Evolutionary conservation across 2,888 invertebrate species (phyloP), one percentile per base, ranked within the genome.

Genomic region (Cosmorhoe ocellata): DNA sequence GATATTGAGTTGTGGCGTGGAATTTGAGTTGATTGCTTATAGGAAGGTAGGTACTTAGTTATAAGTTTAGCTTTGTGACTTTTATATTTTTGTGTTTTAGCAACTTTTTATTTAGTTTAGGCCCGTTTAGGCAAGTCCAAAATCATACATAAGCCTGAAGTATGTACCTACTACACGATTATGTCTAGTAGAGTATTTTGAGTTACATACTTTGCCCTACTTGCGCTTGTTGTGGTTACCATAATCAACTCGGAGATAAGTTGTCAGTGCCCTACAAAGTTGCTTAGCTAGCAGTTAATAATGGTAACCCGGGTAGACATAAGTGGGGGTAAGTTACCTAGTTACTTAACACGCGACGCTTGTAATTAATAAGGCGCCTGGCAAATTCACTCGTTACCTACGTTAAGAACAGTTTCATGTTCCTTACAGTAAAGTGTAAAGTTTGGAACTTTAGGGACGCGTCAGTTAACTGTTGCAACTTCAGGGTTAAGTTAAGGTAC

Each of bases 391-490:
- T 59, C 56, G 52, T 58, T 48, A 56, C 58, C 49, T 57, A 59
- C 57, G 56, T 52, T 62, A 59, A 66, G 57, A 62, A 58, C 46
- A 50, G 58, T 64, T 62, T 66, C 62, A 61, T 62, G 61, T 67
- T 64, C 53, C 55, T 60, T 60, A 59, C 56, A 46, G 51, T 52
- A 49, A 39, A 59, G 57, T 59, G 54, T 62, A 58, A 61, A 67
- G 63, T 65, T 71, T 51, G 44, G 54, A 62, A 61, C 63, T 69
- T 63, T 52, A 56, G 61, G 61, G 63, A 53, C 59, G 60, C 57
- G 55, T 63, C 61, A 64, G 61, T 62, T 64, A 42, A 61, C 64
- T 62, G 41, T 39, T 61, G 53, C 44, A 40, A 37, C 48, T 59
- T 51, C 58, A 46, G 49, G 63, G 61, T 59, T 62, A 18, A 18